These are phyloP conservation scores for Acrobasis repandana DNA, from an alignment of 2,888 invertebrate species.

Conservation along the genomic window DNA sequence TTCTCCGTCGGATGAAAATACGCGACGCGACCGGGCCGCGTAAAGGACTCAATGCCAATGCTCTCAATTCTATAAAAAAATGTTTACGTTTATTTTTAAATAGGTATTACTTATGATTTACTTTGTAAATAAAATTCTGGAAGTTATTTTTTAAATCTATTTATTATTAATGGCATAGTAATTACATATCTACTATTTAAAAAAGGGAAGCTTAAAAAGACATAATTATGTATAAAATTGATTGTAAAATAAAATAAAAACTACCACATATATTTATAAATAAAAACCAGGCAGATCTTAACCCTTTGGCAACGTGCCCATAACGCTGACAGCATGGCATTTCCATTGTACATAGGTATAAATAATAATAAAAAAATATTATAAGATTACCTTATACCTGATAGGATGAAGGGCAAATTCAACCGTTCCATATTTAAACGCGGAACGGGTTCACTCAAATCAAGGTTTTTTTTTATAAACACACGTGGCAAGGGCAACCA, in stretches of 20 bases:
- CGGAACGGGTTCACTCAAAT: conserved; percentile 39
- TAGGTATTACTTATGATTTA: not conserved
- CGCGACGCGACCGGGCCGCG: conserved; percentile 53
- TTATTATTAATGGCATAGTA: too few relatives aligned
- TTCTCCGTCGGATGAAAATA: conserved; percentile 71
- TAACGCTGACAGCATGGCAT: too few relatives aligned
- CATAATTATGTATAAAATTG: too few relatives aligned
- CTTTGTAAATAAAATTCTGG: not conserved
- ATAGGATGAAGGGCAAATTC: conserved; percentile 3
- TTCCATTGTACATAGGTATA: too few relatives aligned
- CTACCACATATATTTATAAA: too few relatives aligned
- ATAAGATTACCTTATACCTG: too few relatives aligned
- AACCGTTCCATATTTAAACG: conserved; percentile 34
- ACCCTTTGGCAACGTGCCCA: too few relatives aligned
- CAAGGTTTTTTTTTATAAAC: conserved; percentile 45
- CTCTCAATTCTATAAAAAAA: conserved; percentile 33
- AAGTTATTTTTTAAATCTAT: not conserved
- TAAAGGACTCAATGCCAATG: conserved; percentile 40
- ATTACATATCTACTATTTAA: too few relatives aligned
- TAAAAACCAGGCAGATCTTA: too few relatives aligned
- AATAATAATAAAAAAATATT: too few relatives aligned
- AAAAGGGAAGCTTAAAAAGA: too few relatives aligned
- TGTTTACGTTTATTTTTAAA: not conserved
- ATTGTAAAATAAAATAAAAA: too few relatives aligned
- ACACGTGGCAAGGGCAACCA: conserved; percentile 68